These are phyloP conservation scores for Lacanobia oleracea DNA, from an alignment of 2,888 invertebrate genomes.

Conservation along the genomic window DNA sequence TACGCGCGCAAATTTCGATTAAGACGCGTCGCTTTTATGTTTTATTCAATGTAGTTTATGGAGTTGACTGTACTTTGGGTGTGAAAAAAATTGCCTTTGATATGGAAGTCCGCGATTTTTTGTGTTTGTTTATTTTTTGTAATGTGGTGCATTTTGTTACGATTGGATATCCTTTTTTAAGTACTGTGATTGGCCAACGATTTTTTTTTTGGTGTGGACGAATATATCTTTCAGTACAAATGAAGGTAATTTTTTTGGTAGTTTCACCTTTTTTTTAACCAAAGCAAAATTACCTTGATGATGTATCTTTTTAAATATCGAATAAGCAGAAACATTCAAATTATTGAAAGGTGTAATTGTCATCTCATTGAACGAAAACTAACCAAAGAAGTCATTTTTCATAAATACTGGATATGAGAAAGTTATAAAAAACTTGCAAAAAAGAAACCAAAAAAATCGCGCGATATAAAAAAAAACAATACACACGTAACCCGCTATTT, in stretches of 20 bases:
- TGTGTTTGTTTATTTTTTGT: slow-evolving; percentile 1
- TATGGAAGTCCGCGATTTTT: slow-evolving; percentile 5
- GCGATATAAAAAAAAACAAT: slow-evolving; percentile 69
- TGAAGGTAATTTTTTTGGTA: not conserved
- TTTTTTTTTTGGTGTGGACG: not conserved
- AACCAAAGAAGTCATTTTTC: not conserved
- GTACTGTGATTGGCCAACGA: not conserved
- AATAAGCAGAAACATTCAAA: not conserved
- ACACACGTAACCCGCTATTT: slow-evolving; percentile 63
- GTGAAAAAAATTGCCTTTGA: slow-evolving; percentile 25
- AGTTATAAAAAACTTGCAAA: not conserved
- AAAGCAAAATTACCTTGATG: not conserved
- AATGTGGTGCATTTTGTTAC: not conserved
- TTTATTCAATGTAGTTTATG: slow-evolving; percentile 58
- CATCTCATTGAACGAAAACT: not conserved
- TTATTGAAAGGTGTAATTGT: not conserved
- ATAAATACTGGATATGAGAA: no score
- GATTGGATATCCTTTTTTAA: not conserved
- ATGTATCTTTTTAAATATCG: not conserved
- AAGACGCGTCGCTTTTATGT: slow-evolving; percentile 51
- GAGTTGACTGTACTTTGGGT: slow-evolving; percentile 25
- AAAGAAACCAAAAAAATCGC: slow-evolving; percentile 2
- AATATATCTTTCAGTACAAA: no score
- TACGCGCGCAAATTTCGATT: slow-evolving; percentile 61
- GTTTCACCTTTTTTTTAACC: not conserved